Evolutionary conservation across 2,797 vertebrate genomes (phyloP).

Genomic region (Anniella stebbinsi): DNA sequence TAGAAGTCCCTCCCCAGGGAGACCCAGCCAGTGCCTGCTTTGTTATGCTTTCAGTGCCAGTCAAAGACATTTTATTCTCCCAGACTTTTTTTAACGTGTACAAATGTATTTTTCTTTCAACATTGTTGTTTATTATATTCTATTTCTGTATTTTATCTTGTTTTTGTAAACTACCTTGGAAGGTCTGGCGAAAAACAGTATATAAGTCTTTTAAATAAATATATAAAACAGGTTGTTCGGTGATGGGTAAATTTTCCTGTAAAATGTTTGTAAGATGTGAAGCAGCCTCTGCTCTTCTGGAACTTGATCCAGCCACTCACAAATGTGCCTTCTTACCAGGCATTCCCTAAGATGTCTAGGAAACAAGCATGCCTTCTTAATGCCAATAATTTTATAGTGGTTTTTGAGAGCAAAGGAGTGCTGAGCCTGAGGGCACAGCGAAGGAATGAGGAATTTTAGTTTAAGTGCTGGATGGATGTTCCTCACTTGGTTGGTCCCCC

Average conservation of each 20-base stretch:
- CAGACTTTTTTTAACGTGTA: background rate
- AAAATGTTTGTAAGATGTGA: background rate
- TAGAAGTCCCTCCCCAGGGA: background rate
- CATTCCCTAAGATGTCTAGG: constrained; percentile 50
- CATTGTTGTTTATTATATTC: background rate
- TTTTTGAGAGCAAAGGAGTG: constrained; percentile 76
- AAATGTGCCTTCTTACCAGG: constrained; percentile 30
- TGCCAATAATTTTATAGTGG: constrained; percentile 67
- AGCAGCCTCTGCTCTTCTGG: background rate
- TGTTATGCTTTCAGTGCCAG: background rate
- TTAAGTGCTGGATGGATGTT: constrained; percentile 76
- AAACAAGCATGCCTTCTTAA: constrained; percentile 64
- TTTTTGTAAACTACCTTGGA: background rate
- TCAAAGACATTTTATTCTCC: background rate
- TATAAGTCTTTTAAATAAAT: background rate
- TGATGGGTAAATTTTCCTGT: background rate
- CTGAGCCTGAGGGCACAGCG: constrained; percentile 74
- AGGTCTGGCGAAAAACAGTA: background rate
- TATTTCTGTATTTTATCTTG: background rate
- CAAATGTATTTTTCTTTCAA: background rate
- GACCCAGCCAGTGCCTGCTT: too few species aligned
- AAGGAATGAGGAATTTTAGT: constrained; percentile 70
- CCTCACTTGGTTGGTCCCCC: constrained; percentile 68
- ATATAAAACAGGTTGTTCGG: background rate
- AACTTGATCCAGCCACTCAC: constrained; percentile 15